A percentile compares a stretch with the other conserved stretches of the same genome.
Conservation (phyloP, 2,113 vertebrate genomes). For the Pedetes capensis region DNA sequence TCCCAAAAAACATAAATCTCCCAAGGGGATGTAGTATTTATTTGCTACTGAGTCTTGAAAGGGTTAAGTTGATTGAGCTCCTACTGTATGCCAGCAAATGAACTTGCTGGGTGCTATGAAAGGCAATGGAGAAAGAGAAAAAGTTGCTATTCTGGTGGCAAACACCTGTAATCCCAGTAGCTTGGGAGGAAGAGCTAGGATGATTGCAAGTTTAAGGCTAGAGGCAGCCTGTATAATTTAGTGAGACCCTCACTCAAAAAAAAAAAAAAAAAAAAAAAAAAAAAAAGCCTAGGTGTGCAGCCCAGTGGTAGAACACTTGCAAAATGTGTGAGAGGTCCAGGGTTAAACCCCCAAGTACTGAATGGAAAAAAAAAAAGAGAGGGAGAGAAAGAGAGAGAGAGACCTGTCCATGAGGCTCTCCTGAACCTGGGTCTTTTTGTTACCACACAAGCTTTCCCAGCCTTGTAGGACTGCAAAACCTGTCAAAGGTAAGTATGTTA, state of each 20-base stretch:
- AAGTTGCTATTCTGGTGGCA: no score
- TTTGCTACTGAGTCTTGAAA: neutral
- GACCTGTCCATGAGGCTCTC: neutral
- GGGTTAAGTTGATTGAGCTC: neutral
- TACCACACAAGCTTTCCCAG: neutral
- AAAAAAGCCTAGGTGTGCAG: no score
- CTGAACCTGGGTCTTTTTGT: neutral
- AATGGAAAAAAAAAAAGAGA: no score
- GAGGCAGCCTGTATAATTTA: no score
- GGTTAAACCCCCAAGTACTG: no score
- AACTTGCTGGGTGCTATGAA: neutral
- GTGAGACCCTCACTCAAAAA: no score
- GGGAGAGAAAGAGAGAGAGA: neutral
- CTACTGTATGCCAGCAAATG: neutral
- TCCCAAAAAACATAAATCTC: neutral
- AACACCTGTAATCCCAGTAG: no score
- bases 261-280: no score
- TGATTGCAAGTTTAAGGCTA: no score
- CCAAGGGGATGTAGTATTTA: neutral
- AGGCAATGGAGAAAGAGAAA: neutral
- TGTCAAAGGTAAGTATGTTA: neutral
- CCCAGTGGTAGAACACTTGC: no score
- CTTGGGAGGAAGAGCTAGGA: no score
- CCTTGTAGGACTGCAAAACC: neutral
- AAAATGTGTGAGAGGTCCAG: no score